Percentiles rank a stretch among this genome's conserved stretches.
phyloP scores from a whole-genome alignment of 2,113 vertebrate genomes.

The Triplophysa siluroides region DNA sequence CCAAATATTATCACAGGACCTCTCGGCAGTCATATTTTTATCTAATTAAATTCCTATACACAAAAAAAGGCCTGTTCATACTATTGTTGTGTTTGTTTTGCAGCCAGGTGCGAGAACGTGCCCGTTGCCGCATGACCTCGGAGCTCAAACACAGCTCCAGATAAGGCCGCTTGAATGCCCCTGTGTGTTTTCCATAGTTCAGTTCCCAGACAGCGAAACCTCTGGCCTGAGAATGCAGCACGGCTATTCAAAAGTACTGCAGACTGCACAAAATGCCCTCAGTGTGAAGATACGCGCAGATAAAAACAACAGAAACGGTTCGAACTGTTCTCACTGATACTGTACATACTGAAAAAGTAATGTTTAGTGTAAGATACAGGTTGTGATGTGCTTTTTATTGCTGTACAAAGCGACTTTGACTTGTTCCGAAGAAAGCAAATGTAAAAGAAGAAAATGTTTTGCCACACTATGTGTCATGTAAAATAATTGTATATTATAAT shows the following conservation, averaged over 20 bases:
- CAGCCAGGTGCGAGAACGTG: slow-evolving; percentile 9
- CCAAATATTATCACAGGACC: background rate
- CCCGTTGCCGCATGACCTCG: background rate
- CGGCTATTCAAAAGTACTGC: slow-evolving; percentile 7
- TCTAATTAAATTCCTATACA: background rate
- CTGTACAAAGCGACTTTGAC: background rate
- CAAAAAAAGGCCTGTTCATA: background rate
- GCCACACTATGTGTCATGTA: no score
- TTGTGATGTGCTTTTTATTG: background rate
- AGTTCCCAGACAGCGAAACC: slow-evolving; percentile 23
- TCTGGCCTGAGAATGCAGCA: slow-evolving; percentile 34
- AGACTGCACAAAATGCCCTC: slow-evolving; percentile 3
- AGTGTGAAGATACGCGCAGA: background rate
- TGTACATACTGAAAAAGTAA: background rate
- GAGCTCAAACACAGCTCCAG: slow-evolving; percentile 35
- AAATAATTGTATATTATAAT: no score
- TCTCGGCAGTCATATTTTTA: background rate
- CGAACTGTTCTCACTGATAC: background rate
- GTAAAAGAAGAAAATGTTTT: background rate
- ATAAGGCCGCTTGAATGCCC: slow-evolving; percentile 22
- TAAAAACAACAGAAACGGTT: slow-evolving; percentile 20
- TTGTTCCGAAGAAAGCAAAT: background rate
- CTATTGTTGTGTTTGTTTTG: slow-evolving; percentile 12
- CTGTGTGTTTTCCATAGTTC: slow-evolving; percentile 26
- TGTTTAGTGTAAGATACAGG: background rate